Percentiles rank a stretch among this genome's conserved stretches.
These are phyloP conservation scores for Formica exsecta DNA, from an alignment of 1,140 invertebrate genomes.

Conservation along the genomic window DNA sequence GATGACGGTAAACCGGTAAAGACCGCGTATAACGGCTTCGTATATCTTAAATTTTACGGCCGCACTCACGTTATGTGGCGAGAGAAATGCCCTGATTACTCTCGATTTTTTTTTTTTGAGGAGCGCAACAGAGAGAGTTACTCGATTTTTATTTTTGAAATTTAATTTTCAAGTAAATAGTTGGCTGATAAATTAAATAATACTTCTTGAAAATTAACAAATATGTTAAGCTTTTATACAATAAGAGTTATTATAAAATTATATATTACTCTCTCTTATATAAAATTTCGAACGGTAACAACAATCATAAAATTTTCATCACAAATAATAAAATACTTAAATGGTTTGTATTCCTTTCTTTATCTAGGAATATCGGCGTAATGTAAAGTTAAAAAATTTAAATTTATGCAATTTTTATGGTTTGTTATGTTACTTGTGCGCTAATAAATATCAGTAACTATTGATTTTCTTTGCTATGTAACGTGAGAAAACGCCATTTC, in stretches of 20 bases:
- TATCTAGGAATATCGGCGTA: background rate
- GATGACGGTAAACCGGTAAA: slow-evolving; percentile 1
- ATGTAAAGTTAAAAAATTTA: background rate
- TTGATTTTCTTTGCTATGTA: background rate
- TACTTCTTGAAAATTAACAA: background rate
- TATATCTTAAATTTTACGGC: slow-evolving; percentile 30
- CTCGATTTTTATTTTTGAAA: background rate
- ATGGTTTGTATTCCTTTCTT: background rate
- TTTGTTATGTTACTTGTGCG: background rate
- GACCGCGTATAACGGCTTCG: background rate
- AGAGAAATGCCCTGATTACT: slow-evolving; percentile 14
- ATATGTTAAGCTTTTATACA: background rate
- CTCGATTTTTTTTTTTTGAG: background rate
- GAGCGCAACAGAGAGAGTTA: background rate
- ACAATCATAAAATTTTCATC: background rate
- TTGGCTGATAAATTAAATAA: background rate
- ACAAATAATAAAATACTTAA: background rate
- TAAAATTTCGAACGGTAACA: background rate
- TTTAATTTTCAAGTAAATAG: background rate
- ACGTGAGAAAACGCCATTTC: slow-evolving; percentile 14
- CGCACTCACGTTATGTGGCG: background rate
- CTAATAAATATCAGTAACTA: background rate
- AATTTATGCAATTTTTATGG: background rate
- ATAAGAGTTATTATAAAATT: slow-evolving; percentile 1
- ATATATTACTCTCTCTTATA: background rate